Evolutionary conservation across 2,797 vertebrate genomes (phyloP).

Genomic region (Artibeus lituratus): DNA sequence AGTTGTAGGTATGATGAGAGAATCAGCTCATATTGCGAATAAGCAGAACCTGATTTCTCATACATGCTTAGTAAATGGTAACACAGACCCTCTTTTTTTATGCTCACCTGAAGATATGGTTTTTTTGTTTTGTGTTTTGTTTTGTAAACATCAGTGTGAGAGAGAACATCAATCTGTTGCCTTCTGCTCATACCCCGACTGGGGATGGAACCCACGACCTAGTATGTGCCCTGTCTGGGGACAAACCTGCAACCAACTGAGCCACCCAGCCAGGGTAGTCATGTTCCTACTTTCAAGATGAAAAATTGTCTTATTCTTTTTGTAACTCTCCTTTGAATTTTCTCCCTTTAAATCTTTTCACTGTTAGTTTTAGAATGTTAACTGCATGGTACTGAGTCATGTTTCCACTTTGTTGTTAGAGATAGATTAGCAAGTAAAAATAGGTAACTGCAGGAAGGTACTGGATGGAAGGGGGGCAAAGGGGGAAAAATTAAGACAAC

Average conservation of each 20-base stretch:
- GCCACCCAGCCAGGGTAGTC: too few relatives aligned
- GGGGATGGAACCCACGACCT: too few relatives aligned
- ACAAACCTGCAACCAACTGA: too few relatives aligned
- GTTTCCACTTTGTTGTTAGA: background rate
- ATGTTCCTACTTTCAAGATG: background rate
- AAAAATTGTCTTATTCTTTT: background rate
- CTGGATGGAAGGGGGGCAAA: too few relatives aligned
- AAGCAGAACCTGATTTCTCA: background rate
- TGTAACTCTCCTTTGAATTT: background rate
- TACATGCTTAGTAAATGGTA: background rate
- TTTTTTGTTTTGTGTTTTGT: too few relatives aligned
- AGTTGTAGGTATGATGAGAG: background rate
- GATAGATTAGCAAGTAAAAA: conserved; percentile 16
- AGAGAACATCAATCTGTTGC: too few relatives aligned
- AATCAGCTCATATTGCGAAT: background rate
- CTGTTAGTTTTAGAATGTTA: background rate
- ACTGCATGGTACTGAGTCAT: background rate
- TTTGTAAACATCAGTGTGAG: too few relatives aligned
- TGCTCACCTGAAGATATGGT: too few relatives aligned
- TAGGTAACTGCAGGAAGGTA: background rate
- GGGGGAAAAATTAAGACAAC: too few relatives aligned
- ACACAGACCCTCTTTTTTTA: background rate
- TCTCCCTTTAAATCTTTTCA: background rate
- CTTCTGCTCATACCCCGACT: too few relatives aligned
- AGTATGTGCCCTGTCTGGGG: too few relatives aligned